Percentiles rank a stretch among this genome's conserved stretches.
phyloP scores from a whole-genome alignment of 2,888 invertebrate species.

The Nesidiocoris tenuis region DNA sequence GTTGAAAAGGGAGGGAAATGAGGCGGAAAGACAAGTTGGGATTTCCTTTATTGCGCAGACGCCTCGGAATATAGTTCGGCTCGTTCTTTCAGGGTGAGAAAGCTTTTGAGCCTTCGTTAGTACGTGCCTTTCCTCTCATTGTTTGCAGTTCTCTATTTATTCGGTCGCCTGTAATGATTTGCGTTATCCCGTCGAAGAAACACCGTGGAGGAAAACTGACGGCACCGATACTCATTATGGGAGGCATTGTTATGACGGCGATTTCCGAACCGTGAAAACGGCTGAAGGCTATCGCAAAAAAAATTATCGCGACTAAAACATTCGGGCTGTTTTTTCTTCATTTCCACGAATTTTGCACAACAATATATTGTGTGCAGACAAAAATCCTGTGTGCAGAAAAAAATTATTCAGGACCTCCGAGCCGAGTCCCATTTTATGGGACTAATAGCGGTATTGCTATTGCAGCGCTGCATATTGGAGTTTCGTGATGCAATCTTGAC shows the following conservation, averaged over 20 bases:
- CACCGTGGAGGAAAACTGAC: neutral
- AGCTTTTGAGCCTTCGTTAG: conserved; percentile 36
- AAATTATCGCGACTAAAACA: too few relatives aligned
- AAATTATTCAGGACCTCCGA: too few relatives aligned
- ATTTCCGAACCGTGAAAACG: neutral
- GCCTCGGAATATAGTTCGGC: neutral
- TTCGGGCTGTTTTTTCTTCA: too few relatives aligned
- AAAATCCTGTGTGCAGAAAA: too few relatives aligned
- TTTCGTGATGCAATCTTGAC: too few relatives aligned
- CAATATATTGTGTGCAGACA: too few relatives aligned
- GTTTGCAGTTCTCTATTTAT: conserved; percentile 31
- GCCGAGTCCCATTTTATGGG: too few relatives aligned
- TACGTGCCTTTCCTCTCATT: conserved; percentile 18
- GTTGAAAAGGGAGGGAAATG: conserved; percentile 19
- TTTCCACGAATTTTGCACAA: too few relatives aligned
- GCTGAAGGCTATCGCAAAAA: neutral
- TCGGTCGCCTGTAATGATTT: neutral
- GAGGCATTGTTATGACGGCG: neutral
- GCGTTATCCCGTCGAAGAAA: neutral
- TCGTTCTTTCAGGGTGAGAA: conserved; percentile 15
- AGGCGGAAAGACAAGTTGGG: conserved; percentile 37
- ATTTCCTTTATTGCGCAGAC: conserved; percentile 21
- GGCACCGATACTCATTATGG: neutral
- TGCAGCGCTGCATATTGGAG: too few relatives aligned
- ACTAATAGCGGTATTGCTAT: too few relatives aligned